Percentiles rank a stretch among this genome's conserved stretches.
These are phyloP conservation scores for Mungos mungo DNA, from an alignment of 2,113 vertebrate genomes.

Conservation along the genomic window DNA sequence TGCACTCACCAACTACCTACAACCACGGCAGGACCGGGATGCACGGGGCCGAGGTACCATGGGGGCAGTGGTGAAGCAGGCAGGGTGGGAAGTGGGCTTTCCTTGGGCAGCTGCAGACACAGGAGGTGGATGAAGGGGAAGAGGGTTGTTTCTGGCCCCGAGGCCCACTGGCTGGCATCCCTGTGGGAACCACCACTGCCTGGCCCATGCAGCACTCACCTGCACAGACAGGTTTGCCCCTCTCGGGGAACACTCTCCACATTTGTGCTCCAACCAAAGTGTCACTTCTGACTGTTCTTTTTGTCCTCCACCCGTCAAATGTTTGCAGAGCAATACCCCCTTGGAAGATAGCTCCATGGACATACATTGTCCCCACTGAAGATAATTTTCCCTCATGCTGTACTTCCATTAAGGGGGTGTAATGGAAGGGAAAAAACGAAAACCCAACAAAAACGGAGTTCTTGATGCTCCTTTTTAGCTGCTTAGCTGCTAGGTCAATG, in stretches of 20 bases:
- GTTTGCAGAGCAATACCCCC: not conserved
- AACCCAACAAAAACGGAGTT: not conserved
- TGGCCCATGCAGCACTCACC: not conserved
- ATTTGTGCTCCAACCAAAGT: not conserved
- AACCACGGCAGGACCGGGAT: conserved; percentile 86
- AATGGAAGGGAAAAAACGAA: not conserved
- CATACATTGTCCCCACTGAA: not conserved
- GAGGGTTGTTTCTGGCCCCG: not conserved
- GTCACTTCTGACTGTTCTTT: not conserved
- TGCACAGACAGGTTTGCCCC: too few species aligned
- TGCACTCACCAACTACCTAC: conserved; percentile 96
- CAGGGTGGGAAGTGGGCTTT: not conserved
- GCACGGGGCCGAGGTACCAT: conserved; percentile 92
- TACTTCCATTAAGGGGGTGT: not conserved
- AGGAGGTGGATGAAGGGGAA: not conserved
- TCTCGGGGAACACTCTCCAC: not conserved
- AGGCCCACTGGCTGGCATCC: not conserved
- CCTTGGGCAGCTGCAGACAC: not conserved
- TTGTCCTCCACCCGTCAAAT: not conserved
- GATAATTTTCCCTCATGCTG: not conserved
- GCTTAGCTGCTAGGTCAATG: not conserved
- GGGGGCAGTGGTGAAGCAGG: not conserved
- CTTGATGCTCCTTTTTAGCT: not conserved
- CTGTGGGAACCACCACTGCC: not conserved
- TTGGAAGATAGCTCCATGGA: not conserved